These are phyloP conservation scores for Oligia latruncula DNA, from an alignment of 2,888 invertebrate species.

Conservation along the genomic window DNA sequence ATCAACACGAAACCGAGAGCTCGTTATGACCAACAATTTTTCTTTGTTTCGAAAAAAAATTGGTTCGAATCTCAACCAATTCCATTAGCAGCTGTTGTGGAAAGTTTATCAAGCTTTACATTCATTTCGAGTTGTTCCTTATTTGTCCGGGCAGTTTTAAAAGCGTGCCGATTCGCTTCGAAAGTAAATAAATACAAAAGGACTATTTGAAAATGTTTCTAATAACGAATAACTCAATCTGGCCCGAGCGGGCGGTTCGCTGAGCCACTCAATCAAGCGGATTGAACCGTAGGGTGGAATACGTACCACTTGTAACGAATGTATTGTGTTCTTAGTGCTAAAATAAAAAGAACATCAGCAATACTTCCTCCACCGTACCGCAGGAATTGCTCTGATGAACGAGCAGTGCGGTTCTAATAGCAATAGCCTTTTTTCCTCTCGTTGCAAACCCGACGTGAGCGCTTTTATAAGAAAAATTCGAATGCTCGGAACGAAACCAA, in stretches of 20 bases:
- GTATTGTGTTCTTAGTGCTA: slow-evolving; percentile 85
- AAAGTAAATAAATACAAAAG: slow-evolving; percentile 67
- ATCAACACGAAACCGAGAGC: slow-evolving; percentile 50
- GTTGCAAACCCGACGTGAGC: slow-evolving; percentile 72
- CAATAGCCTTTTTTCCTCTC: slow-evolving; percentile 79
- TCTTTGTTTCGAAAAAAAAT: slow-evolving; percentile 72
- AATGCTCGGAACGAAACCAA: slow-evolving; percentile 66
- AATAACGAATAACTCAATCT: slow-evolving; percentile 74
- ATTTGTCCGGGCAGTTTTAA: slow-evolving; percentile 71
- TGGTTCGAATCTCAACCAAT: slow-evolving; percentile 73
- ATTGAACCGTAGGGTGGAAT: slow-evolving; percentile 75
- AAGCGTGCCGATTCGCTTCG: slow-evolving; percentile 66
- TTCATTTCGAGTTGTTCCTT: slow-evolving; percentile 74
- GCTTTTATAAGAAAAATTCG: slow-evolving; percentile 77
- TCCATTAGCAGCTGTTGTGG: slow-evolving; percentile 76
- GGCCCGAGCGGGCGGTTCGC: slow-evolving; percentile 62
- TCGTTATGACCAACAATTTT: slow-evolving; percentile 67
- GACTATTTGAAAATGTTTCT: slow-evolving; percentile 70
- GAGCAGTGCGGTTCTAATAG: slow-evolving; percentile 85
- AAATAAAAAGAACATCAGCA: slow-evolving; percentile 83
- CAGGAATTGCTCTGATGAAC: slow-evolving; percentile 86
- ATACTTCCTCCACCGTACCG: slow-evolving; percentile 80
- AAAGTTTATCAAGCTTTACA: slow-evolving; percentile 77
- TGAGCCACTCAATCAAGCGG: slow-evolving; percentile 82
- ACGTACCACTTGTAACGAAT: slow-evolving; percentile 82